Base-by-base conservation (phyloP, 2,113 vertebrate genomes). In the Leucosticte australis region DNA sequence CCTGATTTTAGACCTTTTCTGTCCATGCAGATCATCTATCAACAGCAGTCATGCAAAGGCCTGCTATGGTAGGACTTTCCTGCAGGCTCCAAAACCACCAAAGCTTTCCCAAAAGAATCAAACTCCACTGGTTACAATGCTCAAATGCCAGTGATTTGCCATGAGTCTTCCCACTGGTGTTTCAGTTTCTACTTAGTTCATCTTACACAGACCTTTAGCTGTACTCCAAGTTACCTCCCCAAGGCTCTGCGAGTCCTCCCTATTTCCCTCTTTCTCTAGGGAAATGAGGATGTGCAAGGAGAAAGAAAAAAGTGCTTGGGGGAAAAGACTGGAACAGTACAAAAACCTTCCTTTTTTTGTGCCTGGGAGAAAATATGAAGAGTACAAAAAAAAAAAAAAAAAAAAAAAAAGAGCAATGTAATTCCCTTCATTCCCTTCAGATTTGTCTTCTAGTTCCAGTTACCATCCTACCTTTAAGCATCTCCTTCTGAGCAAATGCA, bases 401-500 rank as follows among this genome's bases (percentile, higher is more conserved):
- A 53, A 19, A 82, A 87, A 83, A 96, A 96, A 70, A 94, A 93
- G 89, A 94, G 79, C 86, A 86, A 59, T 74, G 82, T 79, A 89
- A 89, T 92, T 94, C 67, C 69, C 76, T 81, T 94, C 59, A 89
- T 92, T 94, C 67, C 69, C 76, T 81, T 94, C 59, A 84, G 83
- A 67, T 87, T 85, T 69, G 47, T 78, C 68, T 82, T 67, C 49
- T 55, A 73, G 52, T 92, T 96, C 79, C 60, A 83, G 49, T 92
- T 94, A 82, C 75, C 90, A 75, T 67, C 63, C 71, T 95, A 92
- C 89, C 82, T 96, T 95, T 83, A 94, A 96, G 90, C 90, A 73
- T 79, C 62, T 92, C 56, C 56, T 94, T 97, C 85, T 92, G 84
- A 95, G 80, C 0, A 2, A 87, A 87, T 62, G 70, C 47, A 76